A percentile compares a stretch with the other conserved stretches of the same genome.
Conservation (phyloP, 2,113 vertebrate genomes). For the Dissostichus mawsoni region DNA sequence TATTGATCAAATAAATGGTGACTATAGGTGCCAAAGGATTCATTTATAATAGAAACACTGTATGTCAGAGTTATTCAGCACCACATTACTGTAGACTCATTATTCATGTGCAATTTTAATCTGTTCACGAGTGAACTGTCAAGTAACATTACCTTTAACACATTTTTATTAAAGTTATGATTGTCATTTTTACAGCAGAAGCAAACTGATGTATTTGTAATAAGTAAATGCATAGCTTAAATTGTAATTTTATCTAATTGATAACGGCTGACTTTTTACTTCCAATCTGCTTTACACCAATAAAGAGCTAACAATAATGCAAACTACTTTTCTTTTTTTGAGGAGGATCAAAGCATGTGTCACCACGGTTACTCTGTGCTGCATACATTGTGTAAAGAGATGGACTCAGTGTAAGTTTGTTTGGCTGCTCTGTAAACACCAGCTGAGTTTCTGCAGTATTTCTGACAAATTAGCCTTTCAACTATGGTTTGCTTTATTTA, state of each 20-base stretch:
- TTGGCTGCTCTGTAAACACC: neutral
- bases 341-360: neutral
- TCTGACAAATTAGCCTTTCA: neutral
- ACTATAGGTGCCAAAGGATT: constrained; percentile 30
- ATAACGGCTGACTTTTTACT: neutral
- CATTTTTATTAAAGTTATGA: too few species aligned
- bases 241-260: neutral
- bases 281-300: too few species aligned
- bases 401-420: neutral
- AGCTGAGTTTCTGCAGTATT: neutral
- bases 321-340: too few species aligned
- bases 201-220: too few species aligned
- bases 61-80: constrained; percentile 27
- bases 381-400: neutral
- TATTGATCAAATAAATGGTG: constrained; percentile 46
- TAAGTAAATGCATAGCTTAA: too few species aligned
- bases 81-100: too few species aligned
- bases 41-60: constrained; percentile 38
- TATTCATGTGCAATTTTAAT: neutral
- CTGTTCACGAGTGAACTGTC: constrained; percentile 6
- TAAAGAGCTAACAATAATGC: too few species aligned
- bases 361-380: too few species aligned
- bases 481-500: neutral
- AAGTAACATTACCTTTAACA: neutral
- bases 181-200: too few species aligned